Evolutionary conservation across 1,140 invertebrate genomes (phyloP).

Genomic region (Lucilia cuprina): DNA sequence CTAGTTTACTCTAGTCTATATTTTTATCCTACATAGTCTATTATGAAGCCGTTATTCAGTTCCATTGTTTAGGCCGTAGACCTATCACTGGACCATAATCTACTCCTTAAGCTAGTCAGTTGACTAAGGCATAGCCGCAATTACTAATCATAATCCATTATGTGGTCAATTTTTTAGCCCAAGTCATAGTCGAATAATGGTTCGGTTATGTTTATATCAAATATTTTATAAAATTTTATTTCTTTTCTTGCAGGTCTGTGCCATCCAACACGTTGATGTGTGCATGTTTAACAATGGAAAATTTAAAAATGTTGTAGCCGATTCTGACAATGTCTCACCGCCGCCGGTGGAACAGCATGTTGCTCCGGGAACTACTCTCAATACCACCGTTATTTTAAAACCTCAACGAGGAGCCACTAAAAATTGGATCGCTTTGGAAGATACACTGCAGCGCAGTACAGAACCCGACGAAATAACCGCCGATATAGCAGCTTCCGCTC

Average conservation of each 20-base stretch:
- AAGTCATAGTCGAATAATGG: too few relatives aligned
- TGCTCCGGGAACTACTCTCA: slow-evolving; percentile 68
- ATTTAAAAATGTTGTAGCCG: slow-evolving; percentile 97
- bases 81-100: too few relatives aligned
- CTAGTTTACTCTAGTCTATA: too few relatives aligned
- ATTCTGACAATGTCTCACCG: slow-evolving; percentile 72
- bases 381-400: slow-evolving; percentile 72
- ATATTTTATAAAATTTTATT: too few relatives aligned
- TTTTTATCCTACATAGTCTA: too few relatives aligned
- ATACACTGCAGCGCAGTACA: slow-evolving; percentile 56
- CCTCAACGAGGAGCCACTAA: slow-evolving; percentile 70
- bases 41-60: too few relatives aligned
- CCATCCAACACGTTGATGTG: slow-evolving; percentile 97
- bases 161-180: too few relatives aligned
- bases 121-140: too few relatives aligned
- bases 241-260: slow-evolving; percentile 70
- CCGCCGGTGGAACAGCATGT: slow-evolving; percentile 62
- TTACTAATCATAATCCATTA: too few relatives aligned
- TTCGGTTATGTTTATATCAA: too few relatives aligned
- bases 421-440: slow-evolving; percentile 61
- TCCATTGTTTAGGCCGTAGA: too few relatives aligned
- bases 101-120: too few relatives aligned
- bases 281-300: slow-evolving; percentile 99
- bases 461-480: slow-evolving; percentile 59
- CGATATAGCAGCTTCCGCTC: slow-evolving; percentile 56